phyloP scores from a whole-genome alignment of 2,888 invertebrate species.

The Helicoverpa assulta region DNA sequence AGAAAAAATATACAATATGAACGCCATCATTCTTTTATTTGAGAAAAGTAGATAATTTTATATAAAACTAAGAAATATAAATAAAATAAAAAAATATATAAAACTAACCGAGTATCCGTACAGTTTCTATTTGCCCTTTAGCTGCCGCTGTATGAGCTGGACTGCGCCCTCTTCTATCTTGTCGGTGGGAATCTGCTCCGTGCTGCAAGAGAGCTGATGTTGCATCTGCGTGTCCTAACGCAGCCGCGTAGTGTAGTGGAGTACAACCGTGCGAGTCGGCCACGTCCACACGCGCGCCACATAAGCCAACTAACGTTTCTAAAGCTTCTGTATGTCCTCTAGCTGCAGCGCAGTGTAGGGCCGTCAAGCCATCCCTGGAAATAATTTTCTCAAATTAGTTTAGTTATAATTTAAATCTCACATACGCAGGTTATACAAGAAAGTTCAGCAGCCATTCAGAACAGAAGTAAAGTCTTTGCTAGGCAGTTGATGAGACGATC shows the following conservation, averaged over 20 bases:
- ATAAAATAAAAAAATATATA: neutral
- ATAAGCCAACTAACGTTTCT: conserved; percentile 96
- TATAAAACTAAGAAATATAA: conserved; percentile 35
- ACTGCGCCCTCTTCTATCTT: conserved; percentile 97
- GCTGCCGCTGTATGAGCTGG: conserved; percentile 98
- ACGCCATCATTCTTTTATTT: neutral
- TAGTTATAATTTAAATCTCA: neutral
- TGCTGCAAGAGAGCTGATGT: conserved; percentile 96
- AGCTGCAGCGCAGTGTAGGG: conserved; percentile 98
- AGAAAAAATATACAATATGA: neutral
- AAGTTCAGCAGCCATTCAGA: no score
- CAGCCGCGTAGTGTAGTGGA: conserved; percentile 98
- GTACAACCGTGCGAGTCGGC: conserved; percentile 98
- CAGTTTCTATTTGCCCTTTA: conserved; percentile 97
- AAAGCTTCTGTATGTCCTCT: conserved; percentile 98
- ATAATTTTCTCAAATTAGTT: conserved; percentile 4
- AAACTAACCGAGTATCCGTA: conserved; percentile 92
- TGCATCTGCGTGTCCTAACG: conserved; percentile 98
- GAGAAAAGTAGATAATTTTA: neutral
- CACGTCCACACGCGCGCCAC: conserved; percentile 96
- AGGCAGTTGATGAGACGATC: no score
- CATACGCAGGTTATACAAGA: no score
- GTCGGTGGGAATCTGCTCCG: conserved; percentile 97
- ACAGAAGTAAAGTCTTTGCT: no score
- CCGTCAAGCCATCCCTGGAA: conserved; percentile 97